Evolutionary conservation across 2,797 vertebrate genomes (phyloP).

Genomic region (Numenius phaeopus): DNA sequence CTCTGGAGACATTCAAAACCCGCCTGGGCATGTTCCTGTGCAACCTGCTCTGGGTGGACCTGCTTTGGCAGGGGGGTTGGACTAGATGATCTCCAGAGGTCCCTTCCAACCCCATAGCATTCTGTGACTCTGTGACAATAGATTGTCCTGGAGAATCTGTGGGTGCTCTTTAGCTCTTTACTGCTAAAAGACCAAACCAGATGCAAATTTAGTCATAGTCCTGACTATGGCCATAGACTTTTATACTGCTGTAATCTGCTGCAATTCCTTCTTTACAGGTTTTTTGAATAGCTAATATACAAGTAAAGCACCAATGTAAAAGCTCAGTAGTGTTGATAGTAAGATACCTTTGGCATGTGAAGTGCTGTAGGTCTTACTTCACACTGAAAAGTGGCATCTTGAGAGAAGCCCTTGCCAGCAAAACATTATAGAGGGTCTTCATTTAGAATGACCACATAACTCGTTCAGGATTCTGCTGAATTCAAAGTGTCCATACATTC

Average conservation of each 20-base stretch:
- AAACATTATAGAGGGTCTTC: not conserved
- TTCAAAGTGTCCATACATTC: not conserved
- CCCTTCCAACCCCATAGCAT: too few species aligned
- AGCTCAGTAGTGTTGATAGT: not conserved
- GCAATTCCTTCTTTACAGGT: not conserved
- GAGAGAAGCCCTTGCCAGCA: not conserved
- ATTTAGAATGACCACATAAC: not conserved
- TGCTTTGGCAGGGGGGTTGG: too few species aligned
- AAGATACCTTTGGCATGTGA: not conserved
- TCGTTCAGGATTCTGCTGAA: not conserved
- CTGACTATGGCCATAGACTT: not conserved
- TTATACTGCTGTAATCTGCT: not conserved
- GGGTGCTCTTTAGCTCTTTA: not conserved
- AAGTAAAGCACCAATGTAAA: not conserved
- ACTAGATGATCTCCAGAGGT: too few species aligned
- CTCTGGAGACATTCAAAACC: too few species aligned
- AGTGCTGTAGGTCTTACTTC: not conserved
- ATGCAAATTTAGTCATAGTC: not conserved
- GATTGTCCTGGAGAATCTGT: not conserved
- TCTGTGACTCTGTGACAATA: not conserved
- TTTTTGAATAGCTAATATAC: not conserved
- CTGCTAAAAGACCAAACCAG: not conserved
- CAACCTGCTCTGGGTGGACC: too few species aligned
- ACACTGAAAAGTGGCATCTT: not conserved
- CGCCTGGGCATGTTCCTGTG: too few species aligned